Evolutionary conservation across 2,888 invertebrate genomes (phyloP).

Genomic region (Polymixis flavicincta): DNA sequence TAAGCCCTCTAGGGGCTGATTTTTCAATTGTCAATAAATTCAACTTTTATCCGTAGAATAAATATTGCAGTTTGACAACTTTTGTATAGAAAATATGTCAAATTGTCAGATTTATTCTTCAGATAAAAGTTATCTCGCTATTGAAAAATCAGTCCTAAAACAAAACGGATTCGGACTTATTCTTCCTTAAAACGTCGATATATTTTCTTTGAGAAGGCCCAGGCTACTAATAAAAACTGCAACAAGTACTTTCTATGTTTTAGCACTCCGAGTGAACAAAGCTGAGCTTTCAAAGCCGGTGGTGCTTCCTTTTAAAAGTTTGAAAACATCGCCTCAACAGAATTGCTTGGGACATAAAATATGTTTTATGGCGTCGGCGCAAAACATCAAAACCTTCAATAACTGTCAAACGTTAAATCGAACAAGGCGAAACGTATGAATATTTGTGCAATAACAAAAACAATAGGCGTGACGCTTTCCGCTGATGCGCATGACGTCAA

Average conservation of each 20-base stretch:
- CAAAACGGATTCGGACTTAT: constrained; percentile 2
- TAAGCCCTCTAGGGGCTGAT: not conserved
- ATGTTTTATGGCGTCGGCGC: constrained; percentile 86
- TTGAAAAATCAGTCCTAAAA: not conserved
- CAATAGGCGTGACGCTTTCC: constrained; percentile 70
- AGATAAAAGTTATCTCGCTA: too few species aligned
- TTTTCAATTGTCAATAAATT: too few species aligned
- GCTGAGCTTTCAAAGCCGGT: constrained; percentile 78
- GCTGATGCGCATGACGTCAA: constrained; percentile 40
- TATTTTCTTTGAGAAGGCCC: constrained; percentile 42
- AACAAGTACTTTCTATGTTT: constrained; percentile 82
- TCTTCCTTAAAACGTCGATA: constrained; percentile 37
- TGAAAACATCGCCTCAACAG: constrained; percentile 79
- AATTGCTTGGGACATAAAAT: constrained; percentile 87
- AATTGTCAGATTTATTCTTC: too few species aligned
- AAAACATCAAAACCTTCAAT: constrained; percentile 86
- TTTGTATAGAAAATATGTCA: too few species aligned
- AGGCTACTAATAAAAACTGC: constrained; percentile 67
- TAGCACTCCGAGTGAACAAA: constrained; percentile 84
- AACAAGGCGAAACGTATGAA: constrained; percentile 71
- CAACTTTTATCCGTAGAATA: too few species aligned
- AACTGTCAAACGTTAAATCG: constrained; percentile 83
- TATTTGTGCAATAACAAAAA: constrained; percentile 74
- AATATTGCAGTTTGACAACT: too few species aligned
- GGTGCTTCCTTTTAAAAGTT: constrained; percentile 84